Base-by-base conservation (phyloP, 2,888 invertebrate genomes). In the Lamellibrachia satsuma region DNA sequence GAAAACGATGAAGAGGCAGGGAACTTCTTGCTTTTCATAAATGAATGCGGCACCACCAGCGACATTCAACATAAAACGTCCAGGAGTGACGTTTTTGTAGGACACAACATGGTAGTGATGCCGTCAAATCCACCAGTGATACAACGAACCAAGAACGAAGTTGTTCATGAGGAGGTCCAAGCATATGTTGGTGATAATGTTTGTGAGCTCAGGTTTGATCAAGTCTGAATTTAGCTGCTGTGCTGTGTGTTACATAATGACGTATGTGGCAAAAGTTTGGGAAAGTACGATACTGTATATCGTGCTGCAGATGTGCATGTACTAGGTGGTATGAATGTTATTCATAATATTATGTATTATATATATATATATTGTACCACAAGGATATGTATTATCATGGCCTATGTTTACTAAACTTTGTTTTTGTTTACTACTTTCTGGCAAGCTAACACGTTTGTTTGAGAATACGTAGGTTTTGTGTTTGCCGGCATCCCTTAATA, bases 291-390 rank as follows among this genome's bases (percentile, higher is more conserved):
- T 75, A 75, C 75, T 11, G 75, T 75, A 75, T 75, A 15, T 75
- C 22, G 75, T 75, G n/a, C 39, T 39, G 75, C n/a, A 57, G 11
- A 57, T 57, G 57, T 57, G 75, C 22, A 75, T n/a, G 22, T 75
- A 75, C 22, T 75, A 39, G 39, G 39, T 93, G 27, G 91, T 93
- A 52, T 93, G 93, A 93, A 57, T 60, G 92, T 90, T 52, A 51
- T 52, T 60, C 11, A 75, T n/a, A 15, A 6, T 22, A 22, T 15
- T 22, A 6, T 75, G 4, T 75, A 75, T 22, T 75, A 75, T 22
- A 22, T 39, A 39, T 1, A 39, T 39, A 39, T 39, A 75, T 22
- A 75, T 75, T 15, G 22, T 75, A 22, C 75, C 22, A 22, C 15
- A 75, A 75, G 15, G 15, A 75, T 75, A 75, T 15, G 22, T 75